These are phyloP conservation scores for Leptopterna dolabrata DNA, from an alignment of 2,888 invertebrate species.

Conservation along the genomic window DNA sequence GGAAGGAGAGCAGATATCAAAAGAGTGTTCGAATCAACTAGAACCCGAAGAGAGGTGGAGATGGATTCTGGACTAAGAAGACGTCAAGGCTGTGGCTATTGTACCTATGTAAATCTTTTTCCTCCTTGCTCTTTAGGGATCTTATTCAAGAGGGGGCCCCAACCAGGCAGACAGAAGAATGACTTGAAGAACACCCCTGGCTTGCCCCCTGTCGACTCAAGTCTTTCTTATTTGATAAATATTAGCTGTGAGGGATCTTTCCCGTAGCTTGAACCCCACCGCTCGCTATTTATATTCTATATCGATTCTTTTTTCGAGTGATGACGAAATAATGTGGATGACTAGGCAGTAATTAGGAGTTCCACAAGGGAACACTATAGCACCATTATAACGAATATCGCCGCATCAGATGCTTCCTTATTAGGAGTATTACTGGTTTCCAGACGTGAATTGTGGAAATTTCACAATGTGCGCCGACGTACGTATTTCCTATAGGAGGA, in stretches of 20 bases:
- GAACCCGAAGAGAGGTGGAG: slow-evolving; percentile 19
- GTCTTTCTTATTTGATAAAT: slow-evolving; percentile 42
- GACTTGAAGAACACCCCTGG: slow-evolving; percentile 1
- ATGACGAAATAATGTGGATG: slow-evolving; percentile 28
- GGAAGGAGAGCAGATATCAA: slow-evolving; percentile 33
- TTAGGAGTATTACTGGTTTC: not conserved
- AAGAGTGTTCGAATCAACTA: slow-evolving; percentile 47
- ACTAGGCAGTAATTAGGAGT: slow-evolving; percentile 32
- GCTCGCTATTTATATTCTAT: slow-evolving; percentile 38
- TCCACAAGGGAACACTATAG: not conserved
- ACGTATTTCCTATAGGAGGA: too few species aligned
- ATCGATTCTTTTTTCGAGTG: slow-evolving; percentile 11
- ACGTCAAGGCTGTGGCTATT: slow-evolving; percentile 50
- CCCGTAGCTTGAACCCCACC: not conserved
- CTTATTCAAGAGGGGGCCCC: slow-evolving; percentile 42
- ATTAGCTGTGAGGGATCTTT: slow-evolving; percentile 28
- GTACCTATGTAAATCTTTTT: slow-evolving; percentile 50
- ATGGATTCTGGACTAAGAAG: slow-evolving; percentile 51
- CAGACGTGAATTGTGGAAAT: not conserved
- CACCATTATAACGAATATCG: not conserved
- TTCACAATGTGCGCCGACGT: too few species aligned
- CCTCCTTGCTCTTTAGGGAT: slow-evolving; percentile 41
- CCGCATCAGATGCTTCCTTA: not conserved
- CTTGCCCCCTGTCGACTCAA: slow-evolving; percentile 12
- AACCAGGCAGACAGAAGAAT: slow-evolving; percentile 29